Conservation (phyloP, 2,888 invertebrate genomes). For the Zelleria hepariella region DNA sequence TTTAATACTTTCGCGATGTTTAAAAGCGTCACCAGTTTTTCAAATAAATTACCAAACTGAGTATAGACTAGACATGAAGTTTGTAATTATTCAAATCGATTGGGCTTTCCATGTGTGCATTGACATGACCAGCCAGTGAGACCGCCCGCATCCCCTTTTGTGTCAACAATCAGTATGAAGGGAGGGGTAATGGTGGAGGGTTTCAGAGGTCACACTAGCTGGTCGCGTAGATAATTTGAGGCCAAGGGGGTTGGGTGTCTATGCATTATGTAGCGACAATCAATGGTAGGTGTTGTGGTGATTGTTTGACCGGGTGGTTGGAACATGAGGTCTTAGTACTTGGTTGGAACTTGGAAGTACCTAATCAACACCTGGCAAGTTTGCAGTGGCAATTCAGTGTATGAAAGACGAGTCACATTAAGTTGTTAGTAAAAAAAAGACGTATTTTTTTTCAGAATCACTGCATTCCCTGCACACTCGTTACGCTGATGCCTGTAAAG, state of each 20-base stretch:
- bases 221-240: constrained; percentile 40
- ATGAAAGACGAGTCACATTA: too few relatives aligned
- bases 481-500: too few relatives aligned
- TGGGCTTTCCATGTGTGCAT: constrained; percentile 37
- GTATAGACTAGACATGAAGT: constrained; percentile 20
- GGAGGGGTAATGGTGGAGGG: constrained; percentile 7
- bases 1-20: neutral
- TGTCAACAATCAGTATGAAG: neutral
- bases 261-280: constrained; percentile 68
- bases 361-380: too few relatives aligned
- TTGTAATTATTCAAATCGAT: constrained; percentile 60
- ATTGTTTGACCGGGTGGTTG: constrained; percentile 38
- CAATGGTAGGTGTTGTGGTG: constrained; percentile 59
- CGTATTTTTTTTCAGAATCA: too few relatives aligned
- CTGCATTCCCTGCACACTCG: too few relatives aligned
- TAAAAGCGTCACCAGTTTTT: neutral
- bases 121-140: neutral
- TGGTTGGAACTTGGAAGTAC: neutral
- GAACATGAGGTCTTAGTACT: constrained; percentile 19
- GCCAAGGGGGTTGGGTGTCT: constrained; percentile 25
- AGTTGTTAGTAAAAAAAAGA: too few relatives aligned
- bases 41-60: constrained; percentile 16
- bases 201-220: constrained; percentile 22
- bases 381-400: too few relatives aligned
- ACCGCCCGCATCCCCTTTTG: neutral